These are phyloP conservation scores for Equus przewalskii DNA, from an alignment of 2,113 vertebrate genomes.

Conservation along the genomic window DNA sequence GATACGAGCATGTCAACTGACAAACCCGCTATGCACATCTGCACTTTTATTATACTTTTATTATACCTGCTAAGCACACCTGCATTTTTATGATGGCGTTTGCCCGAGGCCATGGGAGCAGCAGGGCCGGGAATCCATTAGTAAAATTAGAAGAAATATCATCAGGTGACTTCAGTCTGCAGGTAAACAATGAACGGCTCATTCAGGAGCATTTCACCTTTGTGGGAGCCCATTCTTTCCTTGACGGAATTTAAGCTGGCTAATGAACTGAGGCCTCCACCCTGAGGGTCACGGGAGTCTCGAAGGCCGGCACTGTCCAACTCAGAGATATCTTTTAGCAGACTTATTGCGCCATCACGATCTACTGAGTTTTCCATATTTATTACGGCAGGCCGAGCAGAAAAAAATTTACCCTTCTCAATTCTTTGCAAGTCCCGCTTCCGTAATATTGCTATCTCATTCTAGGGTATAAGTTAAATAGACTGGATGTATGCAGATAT, in stretches of 20 bases:
- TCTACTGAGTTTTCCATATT: not conserved
- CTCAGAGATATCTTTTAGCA: conserved; percentile 26
- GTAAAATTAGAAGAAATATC: conserved; percentile 75
- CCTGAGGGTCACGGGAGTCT: not conserved
- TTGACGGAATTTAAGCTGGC: conserved; percentile 27
- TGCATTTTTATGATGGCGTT: conserved; percentile 76
- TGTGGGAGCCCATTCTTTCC: conserved; percentile 58
- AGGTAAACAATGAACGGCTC: conserved; percentile 73
- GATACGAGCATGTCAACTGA: conserved; percentile 49
- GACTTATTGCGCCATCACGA: not conserved
- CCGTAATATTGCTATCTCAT: conserved; percentile 32
- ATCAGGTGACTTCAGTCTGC: conserved; percentile 53
- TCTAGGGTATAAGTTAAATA: not conserved
- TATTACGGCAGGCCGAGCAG: not conserved
- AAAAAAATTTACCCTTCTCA: not conserved
- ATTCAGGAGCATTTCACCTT: conserved; percentile 61
- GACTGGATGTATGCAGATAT: not conserved
- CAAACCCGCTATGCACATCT: conserved; percentile 82
- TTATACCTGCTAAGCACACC: conserved; percentile 80
- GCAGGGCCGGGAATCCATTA: conserved; percentile 59
- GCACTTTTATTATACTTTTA: conserved; percentile 66
- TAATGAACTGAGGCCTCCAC: conserved; percentile 55
- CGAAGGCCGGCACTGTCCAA: not conserved
- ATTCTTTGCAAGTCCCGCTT: conserved; percentile 57
- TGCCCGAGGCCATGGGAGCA: conserved; percentile 60